Base-by-base conservation (phyloP, 2,797 vertebrate genomes). In the Syndactyla subalaris region DNA sequence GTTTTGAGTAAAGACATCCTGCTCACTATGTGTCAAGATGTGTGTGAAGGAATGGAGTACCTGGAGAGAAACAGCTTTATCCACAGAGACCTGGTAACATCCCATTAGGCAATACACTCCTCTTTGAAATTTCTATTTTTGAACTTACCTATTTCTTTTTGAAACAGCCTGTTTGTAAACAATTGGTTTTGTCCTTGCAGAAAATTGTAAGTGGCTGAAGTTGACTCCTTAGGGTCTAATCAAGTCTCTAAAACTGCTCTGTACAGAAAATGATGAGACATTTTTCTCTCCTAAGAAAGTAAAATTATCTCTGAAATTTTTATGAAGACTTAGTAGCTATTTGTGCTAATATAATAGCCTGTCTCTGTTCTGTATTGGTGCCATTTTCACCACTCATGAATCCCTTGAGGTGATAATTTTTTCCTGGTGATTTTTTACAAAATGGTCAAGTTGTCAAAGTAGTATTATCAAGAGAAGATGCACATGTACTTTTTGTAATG, bases 1-100 rank as follows among this genome's bases (percentile, higher is more conserved):
- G 97, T 96, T 82, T 95, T 99, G 62, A 98, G 86, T 54, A 95
- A 97, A 43, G 99, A 98, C 1, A 61, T 93, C 39, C 97, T 99
- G 79, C 98, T 99, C 63, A 98, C 98, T 14, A 98, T 99, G 94
- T 99, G 99, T 87, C 98, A 99, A 95, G 99, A 99, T 36, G 97
- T 99, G 7, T 98, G 98, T 12, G 98, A 99, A 82, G 99, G 98
- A 51, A 99, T 99, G 99, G 98, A 98, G 91, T 98, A 99, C 95
- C 97, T 99, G 96, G 99, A 99, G 96, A 92, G 95, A 46, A 98
- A 98, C 82, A 96, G 98, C 89, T 99, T 99, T 97, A 98, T 99
- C 95, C 99, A 99, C 98, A 98, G 99, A 97, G 99, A 99, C 70
- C 98, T 99, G 99, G 99, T 99, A 97, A 97, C 45, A 38, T 23